Evolutionary conservation across 2,888 invertebrate genomes (phyloP), one percentile per base, ranked within the genome.

Genomic region (Amphipoea oculea): DNA sequence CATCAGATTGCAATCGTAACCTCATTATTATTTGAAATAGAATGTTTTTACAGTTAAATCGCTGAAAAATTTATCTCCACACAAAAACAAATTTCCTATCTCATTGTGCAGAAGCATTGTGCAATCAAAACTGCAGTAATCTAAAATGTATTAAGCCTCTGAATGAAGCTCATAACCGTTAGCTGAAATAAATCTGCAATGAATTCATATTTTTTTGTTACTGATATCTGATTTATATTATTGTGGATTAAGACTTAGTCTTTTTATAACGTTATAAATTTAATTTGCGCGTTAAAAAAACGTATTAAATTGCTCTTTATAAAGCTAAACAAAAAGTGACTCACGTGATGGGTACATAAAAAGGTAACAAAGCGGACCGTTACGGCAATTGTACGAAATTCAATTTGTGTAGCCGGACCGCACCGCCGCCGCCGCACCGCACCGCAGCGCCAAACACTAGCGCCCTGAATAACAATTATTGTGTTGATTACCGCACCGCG

Each of bases 381-480:
- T 93, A 93, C 87, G 91, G 92, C 92, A 92, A 92, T 93, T 90
- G 94, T 93, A 93, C 91, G 87, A 94, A 95, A 95, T 96, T 96
- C 93, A 96, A 96, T 96, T 96, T 95, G 93, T 92, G 86, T 82
- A 81, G 73, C 63, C 40, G 79, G 75, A 75, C 57, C 69, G 71
- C 80, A 72, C 68, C 78, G 57, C 73, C 17, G 42, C 45, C 42
- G 57, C 79, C 68, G 68, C 29, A 29, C 73, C 40, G 40, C 40
- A 40, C 66, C 69, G 79, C 85, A 83, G 66, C 86, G 78, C 93
- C 93, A 93, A 94, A 93, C 93, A 94, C 93, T 90, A 92, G 91
- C 92, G 91, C 91, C 89, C 90, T 92, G 94, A 92, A 94, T 95
- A 96, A 96, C 95, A 96, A 96, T 96, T 95, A 96, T 96, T 95